Evolutionary conservation across 2,113 vertebrate genomes (phyloP).

Genomic region (Paraplagusia blochii): DNA sequence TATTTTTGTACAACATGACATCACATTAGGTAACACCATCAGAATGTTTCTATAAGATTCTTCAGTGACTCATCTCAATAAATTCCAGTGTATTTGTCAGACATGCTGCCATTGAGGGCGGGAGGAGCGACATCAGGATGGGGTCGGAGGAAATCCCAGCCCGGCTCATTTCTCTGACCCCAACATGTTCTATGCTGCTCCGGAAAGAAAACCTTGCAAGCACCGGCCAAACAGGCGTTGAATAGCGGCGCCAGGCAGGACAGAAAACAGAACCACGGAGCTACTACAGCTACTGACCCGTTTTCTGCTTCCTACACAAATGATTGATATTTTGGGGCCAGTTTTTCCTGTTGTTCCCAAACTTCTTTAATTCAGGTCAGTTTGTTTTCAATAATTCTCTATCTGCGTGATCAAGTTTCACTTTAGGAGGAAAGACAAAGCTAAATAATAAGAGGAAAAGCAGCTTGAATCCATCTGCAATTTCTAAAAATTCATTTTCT

Average conservation of each 20-base stretch:
- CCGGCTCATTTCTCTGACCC: conserved; percentile 46
- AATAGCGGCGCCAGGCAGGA: neutral
- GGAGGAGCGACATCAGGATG: conserved; percentile 61
- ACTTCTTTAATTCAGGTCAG: neutral
- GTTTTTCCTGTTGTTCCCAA: neutral
- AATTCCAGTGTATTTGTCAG: conserved; percentile 20
- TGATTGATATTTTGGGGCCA: neutral
- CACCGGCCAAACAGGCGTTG: conserved; percentile 23
- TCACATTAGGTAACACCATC: neutral
- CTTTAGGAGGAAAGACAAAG: too few species aligned
- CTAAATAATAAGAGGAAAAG: too few species aligned
- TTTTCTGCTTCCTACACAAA: conserved; percentile 1
- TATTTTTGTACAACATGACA: neutral
- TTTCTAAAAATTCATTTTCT: too few species aligned
- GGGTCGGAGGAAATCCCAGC: conserved; percentile 69
- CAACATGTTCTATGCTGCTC: conserved; percentile 9
- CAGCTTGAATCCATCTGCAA: too few species aligned
- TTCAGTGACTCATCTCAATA: conserved; percentile 8
- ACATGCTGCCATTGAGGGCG: conserved; percentile 3
- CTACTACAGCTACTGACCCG: too few species aligned
- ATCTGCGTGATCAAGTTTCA: too few species aligned
- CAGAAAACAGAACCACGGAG: too few species aligned
- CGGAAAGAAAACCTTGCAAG: conserved; percentile 44
- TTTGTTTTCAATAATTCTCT: too few species aligned
- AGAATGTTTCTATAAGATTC: neutral